Percentiles rank a stretch among this genome's conserved stretches.
phyloP scores from a whole-genome alignment of 2,888 invertebrate species.

The Perithous albicinctus region DNA sequence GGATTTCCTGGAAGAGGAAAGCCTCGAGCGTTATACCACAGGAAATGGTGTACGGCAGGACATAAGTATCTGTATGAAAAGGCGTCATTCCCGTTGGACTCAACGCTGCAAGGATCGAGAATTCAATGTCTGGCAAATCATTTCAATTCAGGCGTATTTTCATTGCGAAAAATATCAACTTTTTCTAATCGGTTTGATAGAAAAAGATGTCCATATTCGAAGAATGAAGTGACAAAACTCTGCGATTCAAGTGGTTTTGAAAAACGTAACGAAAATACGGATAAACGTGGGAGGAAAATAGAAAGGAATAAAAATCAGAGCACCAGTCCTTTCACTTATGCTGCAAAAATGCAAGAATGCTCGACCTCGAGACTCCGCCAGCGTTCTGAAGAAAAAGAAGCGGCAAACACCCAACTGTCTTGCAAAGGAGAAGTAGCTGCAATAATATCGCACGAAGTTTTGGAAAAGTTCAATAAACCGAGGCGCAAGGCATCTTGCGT shows the following conservation, averaged over 20 bases:
- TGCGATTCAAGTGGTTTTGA: conserved; percentile 16
- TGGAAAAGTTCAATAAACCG: background rate
- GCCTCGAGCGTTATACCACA: conserved; percentile 12
- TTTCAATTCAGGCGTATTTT: conserved; percentile 35
- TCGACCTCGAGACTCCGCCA: conserved; percentile 9
- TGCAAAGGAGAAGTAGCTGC: background rate
- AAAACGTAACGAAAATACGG: background rate
- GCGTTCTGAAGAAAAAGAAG: background rate
- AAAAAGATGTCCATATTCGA: conserved; percentile 6
- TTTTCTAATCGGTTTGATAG: conserved; percentile 24
- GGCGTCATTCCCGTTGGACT: conserved; percentile 11
- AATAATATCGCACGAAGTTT: background rate
- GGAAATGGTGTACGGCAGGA: conserved; percentile 13
- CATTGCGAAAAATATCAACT: conserved; percentile 40
- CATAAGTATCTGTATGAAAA: conserved; percentile 36
- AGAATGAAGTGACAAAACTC: conserved; percentile 8
- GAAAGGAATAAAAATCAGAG: background rate
- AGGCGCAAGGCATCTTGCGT: conserved; percentile 6
- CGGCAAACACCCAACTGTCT: background rate
- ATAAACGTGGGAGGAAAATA: background rate
- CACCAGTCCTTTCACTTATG: conserved; percentile 9
- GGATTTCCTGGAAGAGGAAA: conserved; percentile 30
- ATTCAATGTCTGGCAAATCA: conserved; percentile 39
- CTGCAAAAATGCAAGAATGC: conserved; percentile 31
- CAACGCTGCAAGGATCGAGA: conserved; percentile 23